phyloP scores from a whole-genome alignment of 2,888 invertebrate genomes.

The Coelogynopora nodosa region DNA sequence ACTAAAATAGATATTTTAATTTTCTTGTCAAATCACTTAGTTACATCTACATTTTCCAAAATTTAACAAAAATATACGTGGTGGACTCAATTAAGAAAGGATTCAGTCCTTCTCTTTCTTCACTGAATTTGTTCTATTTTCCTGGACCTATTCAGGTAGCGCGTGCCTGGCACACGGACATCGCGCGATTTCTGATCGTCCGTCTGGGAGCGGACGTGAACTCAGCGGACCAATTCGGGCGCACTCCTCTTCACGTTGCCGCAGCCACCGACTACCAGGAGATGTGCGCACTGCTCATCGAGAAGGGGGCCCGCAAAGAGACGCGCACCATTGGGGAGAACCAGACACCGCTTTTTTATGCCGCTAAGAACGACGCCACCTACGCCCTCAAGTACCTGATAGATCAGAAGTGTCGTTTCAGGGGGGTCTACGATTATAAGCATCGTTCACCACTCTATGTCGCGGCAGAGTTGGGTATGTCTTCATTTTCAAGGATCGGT shows the following conservation, averaged over 20 bases:
- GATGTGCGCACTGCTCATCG: conserved; percentile 57
- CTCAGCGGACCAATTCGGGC: conserved; percentile 53
- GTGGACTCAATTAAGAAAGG: no score
- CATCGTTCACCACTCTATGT: conserved; percentile 59
- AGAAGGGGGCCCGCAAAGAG: conserved; percentile 55
- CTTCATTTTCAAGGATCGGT: no score
- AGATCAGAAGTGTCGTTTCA: conserved; percentile 54
- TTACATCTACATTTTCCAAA: no score
- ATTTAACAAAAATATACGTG: no score
- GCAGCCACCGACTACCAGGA: conserved; percentile 59
- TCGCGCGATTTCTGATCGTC: conserved; percentile 56
- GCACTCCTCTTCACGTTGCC: conserved; percentile 59
- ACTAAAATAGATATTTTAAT: no score
- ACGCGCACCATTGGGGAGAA: conserved; percentile 53
- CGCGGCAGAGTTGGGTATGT: conserved; percentile 58
- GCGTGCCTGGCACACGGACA: conserved; percentile 57
- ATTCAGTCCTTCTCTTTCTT: no score
- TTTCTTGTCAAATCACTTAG: no score
- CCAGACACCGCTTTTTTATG: conserved; percentile 59
- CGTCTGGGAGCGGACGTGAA: conserved; percentile 54
- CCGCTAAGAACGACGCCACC: conserved; percentile 58
- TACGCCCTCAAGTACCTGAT: conserved; percentile 54
- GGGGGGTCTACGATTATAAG: conserved; percentile 54
- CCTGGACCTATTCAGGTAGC: conserved; percentile 52
- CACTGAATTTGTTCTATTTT: not conserved